These are phyloP conservation scores for Lordiphosa clarofinis DNA, from an alignment of 1,140 invertebrate genomes.

Conservation along the genomic window DNA sequence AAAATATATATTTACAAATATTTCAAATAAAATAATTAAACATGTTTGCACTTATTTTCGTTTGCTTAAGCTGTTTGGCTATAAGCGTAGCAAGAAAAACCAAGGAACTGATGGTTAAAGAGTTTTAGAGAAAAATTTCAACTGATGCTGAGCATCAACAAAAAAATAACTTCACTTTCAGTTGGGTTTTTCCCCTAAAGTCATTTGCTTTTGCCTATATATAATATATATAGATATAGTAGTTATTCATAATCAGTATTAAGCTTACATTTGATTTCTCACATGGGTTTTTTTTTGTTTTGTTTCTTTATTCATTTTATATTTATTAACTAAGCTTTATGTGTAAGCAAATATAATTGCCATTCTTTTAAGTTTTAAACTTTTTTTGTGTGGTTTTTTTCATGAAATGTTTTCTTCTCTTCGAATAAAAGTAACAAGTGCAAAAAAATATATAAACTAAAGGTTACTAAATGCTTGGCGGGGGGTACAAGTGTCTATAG, in stretches of 20 bases:
- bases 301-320: conserved; percentile 57
- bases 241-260: conserved; percentile 68
- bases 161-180: conserved; percentile 31
- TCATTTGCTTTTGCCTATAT: conserved; percentile 25
- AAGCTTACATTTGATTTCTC: conserved; percentile 75
- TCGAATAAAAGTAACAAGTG: conserved; percentile 70
- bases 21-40: conserved; percentile 58
- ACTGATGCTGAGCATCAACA: conserved; percentile 19
- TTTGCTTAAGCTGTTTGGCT: conserved; percentile 28
- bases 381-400: conserved; percentile 55
- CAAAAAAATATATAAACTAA: conserved; percentile 22
- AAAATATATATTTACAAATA: conserved; percentile 61
- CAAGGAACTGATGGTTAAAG: conserved; percentile 45
- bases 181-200: conserved; percentile 46
- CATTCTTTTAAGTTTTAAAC: conserved; percentile 64
- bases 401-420: conserved; percentile 22
- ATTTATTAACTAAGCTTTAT: conserved; percentile 70
- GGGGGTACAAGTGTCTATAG: conserved; percentile 25
- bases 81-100: conserved; percentile 42
- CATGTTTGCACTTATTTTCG: conserved; percentile 54
- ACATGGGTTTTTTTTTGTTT: conserved; percentile 45
- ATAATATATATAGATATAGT: conserved; percentile 33
- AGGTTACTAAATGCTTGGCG: conserved; percentile 61
- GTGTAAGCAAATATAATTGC: conserved; percentile 29
- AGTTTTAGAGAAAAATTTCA: conserved; percentile 14